Evolutionary conservation across 2,888 invertebrate genomes (phyloP).

Genomic region (Neoascia interrupta): DNA sequence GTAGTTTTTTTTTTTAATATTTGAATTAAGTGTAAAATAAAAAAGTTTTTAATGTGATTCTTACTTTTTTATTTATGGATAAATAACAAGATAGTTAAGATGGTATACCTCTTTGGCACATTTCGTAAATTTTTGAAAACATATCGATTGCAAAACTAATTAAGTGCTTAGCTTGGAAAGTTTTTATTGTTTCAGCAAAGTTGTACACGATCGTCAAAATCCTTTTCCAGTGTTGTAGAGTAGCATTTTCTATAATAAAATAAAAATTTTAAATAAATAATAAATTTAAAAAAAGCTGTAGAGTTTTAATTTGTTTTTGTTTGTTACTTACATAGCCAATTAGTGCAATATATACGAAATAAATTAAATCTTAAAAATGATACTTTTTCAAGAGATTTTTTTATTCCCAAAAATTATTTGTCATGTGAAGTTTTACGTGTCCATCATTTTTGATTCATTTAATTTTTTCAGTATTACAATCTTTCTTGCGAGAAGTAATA

Average conservation of each 20-base stretch:
- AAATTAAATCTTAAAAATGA: background rate
- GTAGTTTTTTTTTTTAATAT: slow-evolving; percentile 63
- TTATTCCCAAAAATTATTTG: too few species aligned
- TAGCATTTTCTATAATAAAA: slow-evolving; percentile 45
- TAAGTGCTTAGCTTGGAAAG: slow-evolving; percentile 22
- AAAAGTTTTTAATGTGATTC: slow-evolving; percentile 15
- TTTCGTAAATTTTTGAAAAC: slow-evolving; percentile 22
- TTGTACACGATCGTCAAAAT: slow-evolving; percentile 35
- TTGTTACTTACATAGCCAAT: slow-evolving; percentile 66
- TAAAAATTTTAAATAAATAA: slow-evolving; percentile 45
- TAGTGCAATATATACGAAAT: slow-evolving; percentile 21
- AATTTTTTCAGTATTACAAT: too few species aligned
- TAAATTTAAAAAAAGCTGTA: slow-evolving; percentile 22
- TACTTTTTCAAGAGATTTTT: too few species aligned
- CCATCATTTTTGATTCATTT: too few species aligned
- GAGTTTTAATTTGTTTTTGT: slow-evolving; percentile 13
- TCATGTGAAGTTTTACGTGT: too few species aligned
- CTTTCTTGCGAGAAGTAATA: too few species aligned
- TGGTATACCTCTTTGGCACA: slow-evolving; percentile 68
- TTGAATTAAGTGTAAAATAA: slow-evolving; percentile 71
- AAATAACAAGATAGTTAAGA: slow-evolving; percentile 60
- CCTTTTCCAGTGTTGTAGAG: slow-evolving; percentile 63
- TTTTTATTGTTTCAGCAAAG: slow-evolving; percentile 13
- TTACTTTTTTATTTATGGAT: slow-evolving; percentile 47
- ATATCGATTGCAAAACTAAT: slow-evolving; percentile 43